Evolutionary conservation across 2,888 invertebrate species (phyloP), one percentile per base, ranked within the genome.

Genomic region (Spatulosminthurus flaviceps): DNA sequence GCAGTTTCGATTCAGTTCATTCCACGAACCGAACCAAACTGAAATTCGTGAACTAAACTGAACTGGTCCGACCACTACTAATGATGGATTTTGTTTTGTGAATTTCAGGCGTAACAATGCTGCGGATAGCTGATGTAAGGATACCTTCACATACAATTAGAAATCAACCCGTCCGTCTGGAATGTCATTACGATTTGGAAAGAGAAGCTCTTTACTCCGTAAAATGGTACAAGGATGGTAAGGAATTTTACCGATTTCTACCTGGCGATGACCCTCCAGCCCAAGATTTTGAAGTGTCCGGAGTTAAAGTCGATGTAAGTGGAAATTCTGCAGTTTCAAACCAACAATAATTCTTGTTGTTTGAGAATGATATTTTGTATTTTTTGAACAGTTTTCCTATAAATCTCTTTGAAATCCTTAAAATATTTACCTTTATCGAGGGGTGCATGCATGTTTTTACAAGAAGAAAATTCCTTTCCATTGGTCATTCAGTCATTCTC

Each of bases 161-260:
- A 82, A 93, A 93, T 86, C 92, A 93, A 87, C 92, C 92, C 85
- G 93, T 94, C 60, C 89, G 91, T 79, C 89, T 95, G 85, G 93
- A 93, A 87, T 95, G 95, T 88, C 92, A 92, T 87, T 95, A 93
- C 89, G 92, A 93, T 88, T 90, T 95, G 87, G 94, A 94, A 85
- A 92, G 92, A 2, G 95, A 95, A 88, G 91, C 92, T 73, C 90
- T 95, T 71, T 95, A 95, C 88, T 94, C 95, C 42, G 95, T 95
- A 86, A 95, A 95, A 89, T 95, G 95, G 95, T 95, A 95, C 90
- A 95, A 95, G 87, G 94, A 95, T 87, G 95, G 94, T 67, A 78
- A 73, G 88, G 95, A 95, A 89, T 95, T 95, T 90, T 95, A 94
- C 90, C 90, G 95, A 82, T 95, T 92, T 88, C 93, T 95, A 84